Conservation (phyloP, 64 coral and sea anemone genomes). For the Montipora efflorescens region DNA sequence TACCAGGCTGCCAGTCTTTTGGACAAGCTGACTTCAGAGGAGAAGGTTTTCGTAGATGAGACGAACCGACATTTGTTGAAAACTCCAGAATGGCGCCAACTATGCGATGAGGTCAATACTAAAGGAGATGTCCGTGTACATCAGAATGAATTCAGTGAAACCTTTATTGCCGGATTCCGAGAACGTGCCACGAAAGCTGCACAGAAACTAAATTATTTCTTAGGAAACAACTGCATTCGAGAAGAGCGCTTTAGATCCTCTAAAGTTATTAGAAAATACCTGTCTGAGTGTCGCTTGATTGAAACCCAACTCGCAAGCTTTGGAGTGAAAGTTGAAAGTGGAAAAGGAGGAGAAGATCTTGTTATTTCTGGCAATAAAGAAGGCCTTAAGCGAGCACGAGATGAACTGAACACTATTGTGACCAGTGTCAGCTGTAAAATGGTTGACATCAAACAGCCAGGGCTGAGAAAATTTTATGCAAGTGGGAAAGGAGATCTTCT, state of each 20-base stretch:
- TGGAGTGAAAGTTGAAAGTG: conserved; percentile 34
- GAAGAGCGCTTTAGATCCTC: conserved; percentile 20
- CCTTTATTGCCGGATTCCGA: conserved; percentile 53
- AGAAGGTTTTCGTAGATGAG: conserved; percentile 65
- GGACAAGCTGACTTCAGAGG: conserved; percentile 38
- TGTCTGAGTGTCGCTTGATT: conserved; percentile 3
- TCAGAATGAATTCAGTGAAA: conserved; percentile 40
- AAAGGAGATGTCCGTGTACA: conserved; percentile 9
- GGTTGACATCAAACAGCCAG: conserved; percentile 36
- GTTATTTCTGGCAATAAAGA: conserved; percentile 55
- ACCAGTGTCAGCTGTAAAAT: background rate
- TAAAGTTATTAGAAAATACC: conserved; percentile 6
- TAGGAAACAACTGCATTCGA: conserved; percentile 42
- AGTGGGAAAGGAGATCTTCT: conserved; percentile 41
- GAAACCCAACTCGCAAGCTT: conserved; percentile 18
- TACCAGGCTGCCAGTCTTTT: conserved; percentile 52
- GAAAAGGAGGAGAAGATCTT: conserved; percentile 6
- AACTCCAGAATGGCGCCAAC: conserved; percentile 41
- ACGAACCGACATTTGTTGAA: conserved; percentile 30
- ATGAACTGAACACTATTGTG: background rate
- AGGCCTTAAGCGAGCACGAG: background rate
- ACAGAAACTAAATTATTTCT: conserved; percentile 10
- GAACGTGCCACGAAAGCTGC: conserved; percentile 38
- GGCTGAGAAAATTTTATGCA: conserved; percentile 22
- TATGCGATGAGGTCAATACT: conserved; percentile 25